Percentiles rank a stretch among this genome's conserved stretches.
phyloP scores from a whole-genome alignment of 1,140 invertebrate genomes.

The Cryptotermes secundus region DNA sequence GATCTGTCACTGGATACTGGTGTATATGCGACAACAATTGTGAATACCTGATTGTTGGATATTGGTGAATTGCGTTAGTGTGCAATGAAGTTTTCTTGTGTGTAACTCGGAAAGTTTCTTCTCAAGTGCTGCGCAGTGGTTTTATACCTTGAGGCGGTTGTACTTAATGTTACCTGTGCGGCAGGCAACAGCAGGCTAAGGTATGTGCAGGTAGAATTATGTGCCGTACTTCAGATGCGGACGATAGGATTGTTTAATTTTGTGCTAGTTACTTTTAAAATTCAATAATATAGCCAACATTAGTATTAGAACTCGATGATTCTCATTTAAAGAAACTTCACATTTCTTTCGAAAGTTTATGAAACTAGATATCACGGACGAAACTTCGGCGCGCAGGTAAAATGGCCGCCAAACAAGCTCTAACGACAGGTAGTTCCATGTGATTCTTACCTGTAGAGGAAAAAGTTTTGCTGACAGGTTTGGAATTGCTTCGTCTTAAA shows the following conservation, averaged over 20 bases:
- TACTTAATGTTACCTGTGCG: not conserved
- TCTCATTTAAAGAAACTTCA: not conserved
- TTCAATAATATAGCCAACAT: no score
- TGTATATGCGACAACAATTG: not conserved
- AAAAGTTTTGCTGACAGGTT: not conserved
- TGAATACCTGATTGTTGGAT: not conserved
- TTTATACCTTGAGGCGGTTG: not conserved
- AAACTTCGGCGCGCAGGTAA: constrained; percentile 13
- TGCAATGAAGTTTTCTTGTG: not conserved
- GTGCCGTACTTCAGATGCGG: not conserved
- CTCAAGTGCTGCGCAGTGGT: not conserved
- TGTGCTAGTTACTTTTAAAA: no score
- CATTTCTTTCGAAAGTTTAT: not conserved
- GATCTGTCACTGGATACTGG: not conserved
- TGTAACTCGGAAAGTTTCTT: not conserved
- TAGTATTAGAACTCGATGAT: not conserved
- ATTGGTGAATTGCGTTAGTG: not conserved
- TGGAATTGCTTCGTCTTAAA: not conserved
- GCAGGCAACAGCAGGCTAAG: not conserved
- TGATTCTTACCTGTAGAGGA: not conserved
- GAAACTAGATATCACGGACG: not conserved
- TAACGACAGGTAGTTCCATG: constrained; percentile 10
- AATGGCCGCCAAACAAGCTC: constrained; percentile 11
- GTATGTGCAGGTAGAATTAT: constrained; percentile 1
- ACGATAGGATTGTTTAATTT: not conserved